Evolutionary conservation across 2,888 invertebrate genomes (phyloP), one percentile per base, ranked within the genome.

Genomic region (Netelia virgata): DNA sequence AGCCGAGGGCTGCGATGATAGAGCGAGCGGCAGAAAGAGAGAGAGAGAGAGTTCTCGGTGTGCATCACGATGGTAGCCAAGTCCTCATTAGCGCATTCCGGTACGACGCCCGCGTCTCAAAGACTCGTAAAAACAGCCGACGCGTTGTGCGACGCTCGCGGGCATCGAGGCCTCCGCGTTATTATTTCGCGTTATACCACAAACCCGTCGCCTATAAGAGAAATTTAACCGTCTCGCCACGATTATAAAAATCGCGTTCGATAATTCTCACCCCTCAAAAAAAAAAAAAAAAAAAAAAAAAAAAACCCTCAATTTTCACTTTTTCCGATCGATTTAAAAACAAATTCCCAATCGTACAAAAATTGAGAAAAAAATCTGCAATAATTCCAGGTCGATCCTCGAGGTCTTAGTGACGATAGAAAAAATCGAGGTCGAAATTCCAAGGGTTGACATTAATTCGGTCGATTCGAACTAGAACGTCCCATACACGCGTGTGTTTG

Each of bases 21-120:
- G 53, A 36, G 74, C 16, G 16, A 61, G n/a, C n/a, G n/a, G n/a
- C n/a, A n/a, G 28, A 61, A n/a, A 47, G 18, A 41, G 20, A 1
- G 2, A 36, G 41, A 23, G 43, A 18, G 59, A 57, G 55, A 57
- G 10, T 16, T 66, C 16, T 28, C 3, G 23, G 61, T 63, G 64
- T 20, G 91, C 90, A 63, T 16, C 18, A 69, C 69, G 91, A 92
- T 90, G 92, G 90, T 91, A 93, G 92, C 92, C 93, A 92, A 93
- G 93, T 92, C 92, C 93, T 93, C 93, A 93, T 93, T 93, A 93
- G 92, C 92, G 93, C 93, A 93, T 93, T 93, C 93, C 93, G 92
- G 91, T 91, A 92, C 93, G 93, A 93, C 93, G 92, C 93, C 92
- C 92, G 93, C 93, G 91, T 93, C 91, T 93, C 92, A 93, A 93